phyloP scores from a whole-genome alignment of 1,140 invertebrate species.

The Leguminivora glycinivorella region DNA sequence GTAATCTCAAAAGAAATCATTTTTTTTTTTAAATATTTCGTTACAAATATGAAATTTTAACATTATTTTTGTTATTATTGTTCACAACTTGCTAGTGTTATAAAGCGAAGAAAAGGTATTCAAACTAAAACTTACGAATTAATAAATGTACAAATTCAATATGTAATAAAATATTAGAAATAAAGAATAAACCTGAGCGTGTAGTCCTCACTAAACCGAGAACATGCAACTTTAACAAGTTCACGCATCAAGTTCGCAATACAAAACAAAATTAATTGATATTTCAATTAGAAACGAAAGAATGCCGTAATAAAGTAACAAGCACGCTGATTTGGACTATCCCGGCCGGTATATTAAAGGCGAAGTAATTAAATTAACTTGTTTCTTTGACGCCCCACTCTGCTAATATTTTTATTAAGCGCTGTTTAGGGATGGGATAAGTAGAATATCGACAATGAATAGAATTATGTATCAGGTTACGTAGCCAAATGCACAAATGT shows the following conservation, averaged over 20 bases:
- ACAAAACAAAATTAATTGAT: slow-evolving; percentile 4
- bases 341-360: slow-evolving; percentile 5
- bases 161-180: no score
- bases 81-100: no score
- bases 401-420: slow-evolving; percentile 11
- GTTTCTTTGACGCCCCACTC: slow-evolving; percentile 5
- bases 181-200: no score
- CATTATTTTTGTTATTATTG: no score
- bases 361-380: slow-evolving; percentile 8
- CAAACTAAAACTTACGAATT: no score
- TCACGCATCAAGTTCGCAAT: background rate
- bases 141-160: no score
- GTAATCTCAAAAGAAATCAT: no score
- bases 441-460: background rate
- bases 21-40: no score
- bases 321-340: slow-evolving; percentile 4
- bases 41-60: no score
- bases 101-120: no score
- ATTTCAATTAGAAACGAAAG: slow-evolving; percentile 12
- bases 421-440: background rate
- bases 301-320: slow-evolving; percentile 12
- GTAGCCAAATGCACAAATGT: no score
- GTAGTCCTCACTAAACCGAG: background rate
- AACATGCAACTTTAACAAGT: background rate
- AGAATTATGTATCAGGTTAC: no score